Base-by-base conservation (phyloP, 2,113 vertebrate genomes). In the Oncorhynchus mykiss region DNA sequence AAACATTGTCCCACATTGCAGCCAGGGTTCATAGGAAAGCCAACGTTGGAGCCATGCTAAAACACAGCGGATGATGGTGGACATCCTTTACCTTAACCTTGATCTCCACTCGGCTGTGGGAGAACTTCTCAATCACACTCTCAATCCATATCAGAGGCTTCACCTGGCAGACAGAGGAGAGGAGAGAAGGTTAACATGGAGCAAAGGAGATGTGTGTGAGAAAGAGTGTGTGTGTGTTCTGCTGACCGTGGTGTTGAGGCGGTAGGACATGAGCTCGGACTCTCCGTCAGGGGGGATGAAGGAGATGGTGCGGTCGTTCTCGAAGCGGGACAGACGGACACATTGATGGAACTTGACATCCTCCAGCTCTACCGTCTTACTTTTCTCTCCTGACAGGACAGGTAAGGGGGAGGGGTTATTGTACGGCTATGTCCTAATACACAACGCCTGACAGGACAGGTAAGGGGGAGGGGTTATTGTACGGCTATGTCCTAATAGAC, bases 291-390 rank as follows among this genome's bases (percentile, higher is more conserved):
- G 94, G 4, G 94, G 94, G 82, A 95, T 94, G 87, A 95, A 95
- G 71, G 94, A 95, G 78, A 95, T 95, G 73, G 94, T 95, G 77
- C 94, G 92, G 88, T 95, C 94, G 4, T 94, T 95, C 82, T 95
- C 93, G 57, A 95, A 95, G 78, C 94, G 94, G 11, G 94, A 95
- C 79, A 95, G 91, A 70, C 94, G 93, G 72, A 95, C 94, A 74
- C 94, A 95, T 89, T 95, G 94, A 87, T 95, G 94, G 72, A 95
- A 95, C 89, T 95, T 95, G 78, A 95, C 94, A 20, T 95, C 94
- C 83, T 95, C 94, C 74, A 95, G 87, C 85, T 94, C 94, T 83
- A 95, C 94, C 0, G 93, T 86, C 80, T 94, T 95, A 71, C 89
- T 92, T 85, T 94, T 95, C 82, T 93, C 93, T 84, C 93, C 94